Evolutionary conservation across 1,140 invertebrate genomes (phyloP).

Genomic region (Leptinotarsa texana): DNA sequence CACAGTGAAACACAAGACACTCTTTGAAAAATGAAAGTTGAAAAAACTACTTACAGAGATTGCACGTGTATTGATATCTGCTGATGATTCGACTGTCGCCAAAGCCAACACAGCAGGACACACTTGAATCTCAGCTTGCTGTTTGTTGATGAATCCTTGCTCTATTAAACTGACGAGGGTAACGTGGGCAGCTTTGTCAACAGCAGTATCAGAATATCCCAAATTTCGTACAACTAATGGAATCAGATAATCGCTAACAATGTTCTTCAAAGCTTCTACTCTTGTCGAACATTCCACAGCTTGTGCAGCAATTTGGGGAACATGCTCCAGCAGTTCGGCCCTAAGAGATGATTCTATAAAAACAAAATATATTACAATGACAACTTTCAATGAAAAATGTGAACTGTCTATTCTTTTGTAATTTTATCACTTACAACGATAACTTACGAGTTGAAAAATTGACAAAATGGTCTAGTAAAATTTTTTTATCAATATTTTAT

Average conservation of each 20-base stretch:
- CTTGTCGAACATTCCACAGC: conserved; percentile 41
- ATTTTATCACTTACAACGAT: too few species aligned
- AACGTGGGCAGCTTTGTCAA: conserved; percentile 40
- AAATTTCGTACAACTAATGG: conserved; percentile 50
- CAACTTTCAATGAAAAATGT: not conserved
- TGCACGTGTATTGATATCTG: conserved; percentile 42
- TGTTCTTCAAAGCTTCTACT: conserved; percentile 42
- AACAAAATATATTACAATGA: not conserved
- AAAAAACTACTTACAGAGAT: conserved; percentile 43
- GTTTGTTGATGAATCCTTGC: conserved; percentile 43
- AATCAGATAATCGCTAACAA: conserved; percentile 48
- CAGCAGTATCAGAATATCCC: conserved; percentile 42
- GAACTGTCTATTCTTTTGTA: too few species aligned
- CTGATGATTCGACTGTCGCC: conserved; percentile 39
- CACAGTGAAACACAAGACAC: not conserved
- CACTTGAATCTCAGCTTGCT: conserved; percentile 51
- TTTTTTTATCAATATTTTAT: too few species aligned
- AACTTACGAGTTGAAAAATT: too few species aligned
- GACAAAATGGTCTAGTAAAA: too few species aligned
- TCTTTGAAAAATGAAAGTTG: not conserved
- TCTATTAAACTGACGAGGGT: conserved; percentile 48
- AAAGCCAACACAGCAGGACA: conserved; percentile 52
- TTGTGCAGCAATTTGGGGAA: conserved; percentile 47
- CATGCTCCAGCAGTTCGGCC: conserved; percentile 45
- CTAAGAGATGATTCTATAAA: conserved; percentile 46